phyloP scores from a whole-genome alignment of 2,888 invertebrate genomes.

The Leucozona laternaria region DNA sequence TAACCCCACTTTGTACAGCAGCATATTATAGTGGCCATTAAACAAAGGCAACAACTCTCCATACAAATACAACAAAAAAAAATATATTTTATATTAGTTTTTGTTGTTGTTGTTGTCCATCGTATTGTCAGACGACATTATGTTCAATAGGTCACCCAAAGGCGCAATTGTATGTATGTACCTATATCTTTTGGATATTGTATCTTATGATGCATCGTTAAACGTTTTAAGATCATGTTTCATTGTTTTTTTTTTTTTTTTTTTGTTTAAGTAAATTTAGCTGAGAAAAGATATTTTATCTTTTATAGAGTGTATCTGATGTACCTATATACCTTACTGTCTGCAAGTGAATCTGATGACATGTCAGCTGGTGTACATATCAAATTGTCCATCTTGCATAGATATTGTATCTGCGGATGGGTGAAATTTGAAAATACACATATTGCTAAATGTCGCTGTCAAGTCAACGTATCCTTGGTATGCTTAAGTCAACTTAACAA shows the following conservation, averaged over 20 bases:
- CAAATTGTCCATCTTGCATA: constrained; percentile 35
- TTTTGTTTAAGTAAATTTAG: constrained; percentile 19
- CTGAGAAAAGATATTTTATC: constrained; percentile 9
- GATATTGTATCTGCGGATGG: constrained; percentile 26
- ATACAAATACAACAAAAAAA: neutral
- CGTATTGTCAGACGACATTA: constrained; percentile 21
- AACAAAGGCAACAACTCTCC: constrained; percentile 51
- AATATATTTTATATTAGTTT: neutral
- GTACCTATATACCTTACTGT: neutral
- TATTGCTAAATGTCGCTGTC: constrained; percentile 2
- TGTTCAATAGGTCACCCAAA: constrained; percentile 65
- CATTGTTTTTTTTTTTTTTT: constrained; percentile 42
- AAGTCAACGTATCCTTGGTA: constrained; percentile 55
- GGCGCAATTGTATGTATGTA: constrained; percentile 58
- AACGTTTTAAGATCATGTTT: constrained; percentile 65
- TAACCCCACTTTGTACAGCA: neutral
- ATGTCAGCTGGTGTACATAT: constrained; percentile 54
- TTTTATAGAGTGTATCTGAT: constrained; percentile 13
- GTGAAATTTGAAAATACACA: neutral
- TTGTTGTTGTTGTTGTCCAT: constrained; percentile 6
- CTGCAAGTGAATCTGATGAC: constrained; percentile 14
- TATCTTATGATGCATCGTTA: constrained; percentile 34
- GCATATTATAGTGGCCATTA: constrained; percentile 40
- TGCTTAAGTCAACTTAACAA: neutral
- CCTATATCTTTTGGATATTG: constrained; percentile 45